Conservation (phyloP, 1,140 invertebrate genomes). For the Hylaeus anthracinus region DNA sequence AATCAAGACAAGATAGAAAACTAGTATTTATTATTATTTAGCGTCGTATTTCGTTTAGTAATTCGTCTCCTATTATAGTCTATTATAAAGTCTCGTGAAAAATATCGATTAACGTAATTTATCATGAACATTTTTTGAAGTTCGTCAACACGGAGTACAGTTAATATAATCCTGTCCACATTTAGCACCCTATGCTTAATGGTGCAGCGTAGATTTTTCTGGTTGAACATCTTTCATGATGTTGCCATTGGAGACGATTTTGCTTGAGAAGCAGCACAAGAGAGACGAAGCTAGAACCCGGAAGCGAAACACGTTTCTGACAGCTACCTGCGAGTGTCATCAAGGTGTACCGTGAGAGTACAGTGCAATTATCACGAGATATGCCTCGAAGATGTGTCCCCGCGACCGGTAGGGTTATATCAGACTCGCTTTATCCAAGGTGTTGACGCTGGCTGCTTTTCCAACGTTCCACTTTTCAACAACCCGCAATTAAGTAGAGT, state of each 20-base stretch:
- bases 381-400: conserved; percentile 31
- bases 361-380: conserved; percentile 52
- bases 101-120: too few relatives aligned
- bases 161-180: neutral
- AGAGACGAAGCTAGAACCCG: conserved; percentile 26
- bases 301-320: conserved; percentile 48
- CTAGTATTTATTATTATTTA: too few relatives aligned
- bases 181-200: neutral
- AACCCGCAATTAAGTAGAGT: neutral
- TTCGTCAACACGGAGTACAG: neutral
- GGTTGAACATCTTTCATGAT: conserved; percentile 4
- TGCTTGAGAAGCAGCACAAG: neutral
- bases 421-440: neutral
- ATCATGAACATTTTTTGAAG: too few relatives aligned
- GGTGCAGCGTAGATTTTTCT: neutral
- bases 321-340: conserved; percentile 43
- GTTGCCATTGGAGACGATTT: conserved; percentile 7
- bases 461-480: conserved; percentile 4
- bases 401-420: conserved; percentile 24
- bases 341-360: conserved; percentile 36
- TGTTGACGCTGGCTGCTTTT: neutral
- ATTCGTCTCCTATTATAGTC: too few relatives aligned
- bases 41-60: too few relatives aligned
- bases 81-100: too few relatives aligned
- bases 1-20: too few relatives aligned